Evolutionary conservation across 2,888 invertebrate genomes (phyloP).

Genomic region (Dysmachus trigonus): DNA sequence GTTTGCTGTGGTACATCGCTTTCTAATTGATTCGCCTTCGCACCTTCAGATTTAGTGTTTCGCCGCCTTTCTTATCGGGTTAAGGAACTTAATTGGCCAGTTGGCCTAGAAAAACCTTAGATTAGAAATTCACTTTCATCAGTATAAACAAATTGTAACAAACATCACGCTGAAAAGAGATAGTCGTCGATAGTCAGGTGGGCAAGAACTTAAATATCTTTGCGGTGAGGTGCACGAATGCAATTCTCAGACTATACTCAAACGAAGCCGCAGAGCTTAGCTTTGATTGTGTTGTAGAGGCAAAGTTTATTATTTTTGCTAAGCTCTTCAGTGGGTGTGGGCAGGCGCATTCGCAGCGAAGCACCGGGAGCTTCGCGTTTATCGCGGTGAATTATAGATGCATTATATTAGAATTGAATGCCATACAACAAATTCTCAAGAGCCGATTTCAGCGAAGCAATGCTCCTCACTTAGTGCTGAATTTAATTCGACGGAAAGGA

Average conservation of each 20-base stretch:
- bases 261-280: not conserved
- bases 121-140: conserved; percentile 7
- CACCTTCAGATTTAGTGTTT: not conserved
- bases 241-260: not conserved
- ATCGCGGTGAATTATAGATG: not conserved
- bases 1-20: not conserved
- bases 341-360: not conserved
- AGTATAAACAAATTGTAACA: not conserved
- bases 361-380: not conserved
- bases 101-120: not conserved
- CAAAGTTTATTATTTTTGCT: not conserved
- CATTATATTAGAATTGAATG: not conserved
- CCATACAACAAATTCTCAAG: not conserved
- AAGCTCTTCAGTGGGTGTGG: not conserved
- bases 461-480: not conserved
- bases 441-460: not conserved
- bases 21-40: not conserved
- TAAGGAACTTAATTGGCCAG: not conserved
- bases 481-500: not conserved
- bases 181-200: not conserved
- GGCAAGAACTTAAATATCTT: not conserved
- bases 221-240: not conserved
- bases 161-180: not conserved
- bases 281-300: not conserved
- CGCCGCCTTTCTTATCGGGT: not conserved